Base-by-base conservation (phyloP, 2,797 vertebrate genomes). In the Muraenolepis orangiensis region DNA sequence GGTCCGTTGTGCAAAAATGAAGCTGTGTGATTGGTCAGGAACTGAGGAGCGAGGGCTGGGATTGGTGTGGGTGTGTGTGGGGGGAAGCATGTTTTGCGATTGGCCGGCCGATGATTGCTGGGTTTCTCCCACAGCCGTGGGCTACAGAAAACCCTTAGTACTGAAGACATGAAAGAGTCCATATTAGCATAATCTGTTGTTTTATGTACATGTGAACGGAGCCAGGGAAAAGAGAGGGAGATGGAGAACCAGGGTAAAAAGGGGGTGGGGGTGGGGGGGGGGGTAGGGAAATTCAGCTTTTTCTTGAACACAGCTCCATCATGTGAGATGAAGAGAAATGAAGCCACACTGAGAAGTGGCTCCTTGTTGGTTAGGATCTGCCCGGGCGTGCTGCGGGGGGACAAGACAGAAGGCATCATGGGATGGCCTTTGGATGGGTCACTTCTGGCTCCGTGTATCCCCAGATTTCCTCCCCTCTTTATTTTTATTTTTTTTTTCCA, bases 151-250 rank as follows among this genome's bases (percentile, higher is more conserved):
- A 88, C 84, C 86, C 84, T 86, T 64, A 69, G 61, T 74, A 74
- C 72, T 34, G 76, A 84, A 85, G 74, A 86, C 78, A 83, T 82
- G 82, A 90, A 88, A 90, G 85, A 84, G 81, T 32, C 73, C 5
- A 80, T 79, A 87, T 91, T 87, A 85, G 80, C 86, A 90, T 89
- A 87, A 89, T 87, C 77, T 87, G 72, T 82, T 79, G 40, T 23
- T 72, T 81, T 79, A 85, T 82, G 74, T 81, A 81, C 85, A 30
- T 34, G 71, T 26, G 74, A 72, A 64, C 36, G 46, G 70, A 11
- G 71, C 69, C 36, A 74, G 64, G 66, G 20, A 80, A 75, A 73
- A 64, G 30, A 6, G 67, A 20, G 18, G 61, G 23, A 23, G 23
- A 64, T 8, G 23, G 6, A 20, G 61, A 5, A 11, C 4, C 5